Conservation (phyloP, 2,797 vertebrate species). For the Phrynocephalus forsythii region DNA sequence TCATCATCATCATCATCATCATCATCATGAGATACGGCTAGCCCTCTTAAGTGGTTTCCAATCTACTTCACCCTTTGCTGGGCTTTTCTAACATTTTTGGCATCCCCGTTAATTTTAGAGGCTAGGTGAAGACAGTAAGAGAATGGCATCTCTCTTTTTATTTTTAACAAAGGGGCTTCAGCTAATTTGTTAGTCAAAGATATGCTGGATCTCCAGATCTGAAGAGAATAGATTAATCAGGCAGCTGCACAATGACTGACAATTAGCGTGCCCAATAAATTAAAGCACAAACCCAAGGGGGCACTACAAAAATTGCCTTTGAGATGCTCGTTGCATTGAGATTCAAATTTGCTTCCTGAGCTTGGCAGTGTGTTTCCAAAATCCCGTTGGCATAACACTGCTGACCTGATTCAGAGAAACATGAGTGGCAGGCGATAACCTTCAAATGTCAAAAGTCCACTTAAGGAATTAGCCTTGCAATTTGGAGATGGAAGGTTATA, state of each 20-base stretch:
- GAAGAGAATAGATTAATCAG: conserved; percentile 62
- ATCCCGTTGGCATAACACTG: conserved; percentile 33
- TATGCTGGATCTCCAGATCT: conserved; percentile 60
- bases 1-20: too few species aligned
- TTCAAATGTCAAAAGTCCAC: conserved; percentile 28
- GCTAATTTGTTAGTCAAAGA: conserved; percentile 65
- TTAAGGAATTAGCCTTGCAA: conserved; percentile 12
- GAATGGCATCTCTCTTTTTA: neutral
- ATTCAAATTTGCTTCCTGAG: conserved; percentile 38
- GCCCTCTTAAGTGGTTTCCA: neutral
- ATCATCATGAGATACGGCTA: too few species aligned
- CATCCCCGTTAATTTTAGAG: conserved; percentile 42
- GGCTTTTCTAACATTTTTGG: conserved; percentile 31
- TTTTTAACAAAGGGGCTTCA: conserved; percentile 13
- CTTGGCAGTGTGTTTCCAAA: conserved; percentile 12
- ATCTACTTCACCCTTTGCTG: conserved; percentile 31
- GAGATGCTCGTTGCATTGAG: conserved; percentile 54
- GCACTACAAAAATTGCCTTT: conserved; percentile 60
- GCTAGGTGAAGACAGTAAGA: conserved; percentile 49
- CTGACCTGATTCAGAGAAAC: conserved; percentile 26
- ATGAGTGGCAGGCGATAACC: conserved; percentile 28
- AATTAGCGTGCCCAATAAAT: conserved; percentile 63
- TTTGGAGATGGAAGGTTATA: conserved; percentile 31
- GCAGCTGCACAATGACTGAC: conserved; percentile 47
- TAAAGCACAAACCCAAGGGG: conserved; percentile 58